phyloP scores from a whole-genome alignment of 1,140 invertebrate species.

The Polyergus mexicanus region DNA sequence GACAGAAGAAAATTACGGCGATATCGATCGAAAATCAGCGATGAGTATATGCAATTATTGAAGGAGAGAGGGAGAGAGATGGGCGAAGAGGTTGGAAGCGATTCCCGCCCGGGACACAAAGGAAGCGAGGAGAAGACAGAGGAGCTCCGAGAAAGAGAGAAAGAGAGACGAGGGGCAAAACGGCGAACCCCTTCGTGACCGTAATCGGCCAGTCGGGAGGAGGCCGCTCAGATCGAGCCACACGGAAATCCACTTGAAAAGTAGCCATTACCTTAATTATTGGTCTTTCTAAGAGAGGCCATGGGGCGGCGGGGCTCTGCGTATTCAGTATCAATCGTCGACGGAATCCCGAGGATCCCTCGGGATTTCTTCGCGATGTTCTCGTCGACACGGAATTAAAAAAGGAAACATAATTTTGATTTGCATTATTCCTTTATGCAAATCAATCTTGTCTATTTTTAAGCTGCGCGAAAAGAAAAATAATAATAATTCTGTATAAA shows the following conservation, averaged over 20 bases:
- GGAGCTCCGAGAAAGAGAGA: slow-evolving; percentile 38
- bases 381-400: not conserved
- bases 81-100: slow-evolving; percentile 62
- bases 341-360: slow-evolving; percentile 17
- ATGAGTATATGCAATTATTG: slow-evolving; percentile 72
- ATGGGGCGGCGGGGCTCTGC: slow-evolving; percentile 31
- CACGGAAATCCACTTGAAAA: slow-evolving; percentile 86
- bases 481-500: not conserved
- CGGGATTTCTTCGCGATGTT: slow-evolving; percentile 21
- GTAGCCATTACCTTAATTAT: slow-evolving; percentile 86
- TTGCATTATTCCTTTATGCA: not conserved
- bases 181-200: slow-evolving; percentile 78
- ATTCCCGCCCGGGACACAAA: slow-evolving; percentile 48
- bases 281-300: slow-evolving; percentile 77
- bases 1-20: slow-evolving; percentile 71
- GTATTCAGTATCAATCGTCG: slow-evolving; percentile 22
- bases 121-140: slow-evolving; percentile 26
- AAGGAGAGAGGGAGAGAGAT: slow-evolving; percentile 9
- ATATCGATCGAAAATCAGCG: slow-evolving; percentile 74
- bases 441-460: not conserved
- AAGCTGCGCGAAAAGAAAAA: not conserved
- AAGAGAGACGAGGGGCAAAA: slow-evolving; percentile 45
- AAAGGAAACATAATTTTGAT: not conserved
- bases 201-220: slow-evolving; percentile 74
- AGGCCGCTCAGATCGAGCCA: slow-evolving; percentile 80